Evolutionary conservation across 2,113 vertebrate genomes (phyloP), one percentile per base, ranked within the genome.

Genomic region (Pachyramphus minor): DNA sequence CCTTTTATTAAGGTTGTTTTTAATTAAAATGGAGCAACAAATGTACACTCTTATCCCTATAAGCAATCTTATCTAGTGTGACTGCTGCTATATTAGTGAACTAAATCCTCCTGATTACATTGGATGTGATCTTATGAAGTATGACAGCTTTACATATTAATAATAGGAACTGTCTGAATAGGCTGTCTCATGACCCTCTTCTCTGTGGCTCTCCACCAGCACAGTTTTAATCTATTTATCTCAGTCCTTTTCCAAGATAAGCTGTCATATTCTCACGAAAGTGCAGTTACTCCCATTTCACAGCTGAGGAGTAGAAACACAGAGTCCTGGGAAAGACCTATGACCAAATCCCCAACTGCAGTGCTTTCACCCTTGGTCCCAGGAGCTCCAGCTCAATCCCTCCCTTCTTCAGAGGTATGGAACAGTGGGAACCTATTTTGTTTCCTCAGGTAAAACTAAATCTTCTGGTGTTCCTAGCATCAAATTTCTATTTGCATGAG

Each of bases 1-100:
- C 96, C 96, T 97, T 97, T 97, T 97, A 97, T 97, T 97, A 97
- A 97, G 88, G 91, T 82, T 96, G 96, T 97, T 96, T 97, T 96
- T 96, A 96, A 97, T 97, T 97, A 97, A 97, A 97, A 97, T 76
- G 81, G 95, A 92, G 93, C 39, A 55, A 96, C 95, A 96, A 97
- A 97, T 96, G 92, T 96, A 90, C 84, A 93, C 90, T 93, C 94
- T 95, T 97, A 97, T 96, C 95, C 96, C 90, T 96, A 96, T 97
- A 96, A 96, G 92, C 94, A 97, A 97, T 95, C 96, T 96, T 97
- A 96, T 94, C 96, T 96, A 74, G 95, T 97, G 95, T 96, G 93
- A 95, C 96, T 97, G 90, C 89, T 89, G 86, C 93, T 97, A 94
- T 97, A 95, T 96, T 96, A 96, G 96, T 96, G 95, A 94, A 96